Evolutionary conservation across 2,797 vertebrate species (phyloP).

Genomic region (Propithecus perrieri): DNA sequence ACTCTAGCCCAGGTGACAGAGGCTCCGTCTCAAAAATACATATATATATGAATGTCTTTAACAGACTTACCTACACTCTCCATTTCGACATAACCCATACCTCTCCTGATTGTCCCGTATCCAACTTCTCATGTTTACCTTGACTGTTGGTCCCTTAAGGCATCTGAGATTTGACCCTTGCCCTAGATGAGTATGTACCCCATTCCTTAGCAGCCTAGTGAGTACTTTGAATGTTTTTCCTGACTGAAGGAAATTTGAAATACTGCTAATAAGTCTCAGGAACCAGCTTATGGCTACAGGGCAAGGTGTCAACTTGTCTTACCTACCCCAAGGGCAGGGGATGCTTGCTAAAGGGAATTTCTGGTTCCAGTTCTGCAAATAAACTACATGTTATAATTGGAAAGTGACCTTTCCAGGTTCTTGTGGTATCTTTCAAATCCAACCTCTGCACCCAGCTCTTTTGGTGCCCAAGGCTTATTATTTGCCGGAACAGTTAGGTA

Average conservation of each 20-base stretch:
- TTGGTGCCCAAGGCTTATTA: neutral
- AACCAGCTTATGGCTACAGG: neutral
- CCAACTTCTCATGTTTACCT: neutral
- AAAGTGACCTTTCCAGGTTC: neutral
- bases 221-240: slow-evolving; percentile 22
- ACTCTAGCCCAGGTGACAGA: neutral
- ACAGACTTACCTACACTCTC: neutral
- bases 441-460: neutral
- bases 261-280: neutral
- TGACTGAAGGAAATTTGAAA: slow-evolving; percentile 7
- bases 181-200: neutral
- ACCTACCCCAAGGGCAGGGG: neutral
- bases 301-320: neutral
- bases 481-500: neutral
- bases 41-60: neutral
- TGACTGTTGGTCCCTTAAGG: neutral
- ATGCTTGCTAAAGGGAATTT: neutral
- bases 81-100: neutral
- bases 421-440: neutral
- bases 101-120: neutral
- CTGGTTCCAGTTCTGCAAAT: neutral
- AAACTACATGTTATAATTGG: neutral
- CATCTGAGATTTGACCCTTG: neutral
- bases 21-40: neutral
- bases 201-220: neutral